Percentiles rank a stretch among this genome's conserved stretches.
These are phyloP conservation scores for Schizopygopsis malacanthus DNA, from an alignment of 2,797 vertebrate genomes.

Conservation along the genomic window DNA sequence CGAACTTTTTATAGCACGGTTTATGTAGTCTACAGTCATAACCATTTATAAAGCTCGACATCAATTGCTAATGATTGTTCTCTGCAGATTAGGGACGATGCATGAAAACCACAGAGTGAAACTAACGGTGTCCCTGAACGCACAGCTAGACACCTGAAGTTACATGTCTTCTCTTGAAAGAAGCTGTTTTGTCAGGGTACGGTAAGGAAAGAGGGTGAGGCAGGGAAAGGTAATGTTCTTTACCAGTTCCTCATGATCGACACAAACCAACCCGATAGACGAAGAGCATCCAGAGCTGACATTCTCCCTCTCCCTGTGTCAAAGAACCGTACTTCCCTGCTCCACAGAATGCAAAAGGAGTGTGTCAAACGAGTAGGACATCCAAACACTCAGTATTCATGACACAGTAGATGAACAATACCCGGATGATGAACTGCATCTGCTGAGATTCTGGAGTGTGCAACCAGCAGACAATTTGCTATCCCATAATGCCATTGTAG, in stretches of 20 bases:
- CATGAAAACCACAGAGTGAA: constrained; percentile 57
- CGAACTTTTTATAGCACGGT: constrained; percentile 56
- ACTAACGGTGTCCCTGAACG: constrained; percentile 56
- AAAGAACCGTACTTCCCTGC: background rate
- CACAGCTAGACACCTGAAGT: constrained; percentile 55
- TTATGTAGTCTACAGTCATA: constrained; percentile 60
- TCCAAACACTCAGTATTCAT: constrained; percentile 30
- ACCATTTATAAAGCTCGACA: constrained; percentile 62
- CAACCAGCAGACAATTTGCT: constrained; percentile 7
- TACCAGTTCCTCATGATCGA: constrained; percentile 45
- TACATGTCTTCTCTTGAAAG: constrained; percentile 44
- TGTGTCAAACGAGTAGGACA: constrained; percentile 2
- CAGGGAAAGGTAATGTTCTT: constrained; percentile 17
- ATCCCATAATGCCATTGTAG: background rate
- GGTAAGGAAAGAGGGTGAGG: constrained; percentile 22
- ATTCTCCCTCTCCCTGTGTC: constrained; percentile 27
- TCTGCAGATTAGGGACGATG: constrained; percentile 58
- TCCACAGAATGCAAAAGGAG: constrained; percentile 29
- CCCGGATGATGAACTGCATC: constrained; percentile 27
- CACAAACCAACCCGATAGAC: constrained; percentile 42
- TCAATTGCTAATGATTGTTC: constrained; percentile 62
- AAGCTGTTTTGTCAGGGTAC: constrained; percentile 20
- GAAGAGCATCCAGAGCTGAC: constrained; percentile 26
- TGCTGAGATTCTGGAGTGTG: constrained; percentile 31
- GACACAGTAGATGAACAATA: constrained; percentile 22